Evolutionary conservation across 2,113 vertebrate genomes (phyloP).

Genomic region (Manacus vitellinus): DNA sequence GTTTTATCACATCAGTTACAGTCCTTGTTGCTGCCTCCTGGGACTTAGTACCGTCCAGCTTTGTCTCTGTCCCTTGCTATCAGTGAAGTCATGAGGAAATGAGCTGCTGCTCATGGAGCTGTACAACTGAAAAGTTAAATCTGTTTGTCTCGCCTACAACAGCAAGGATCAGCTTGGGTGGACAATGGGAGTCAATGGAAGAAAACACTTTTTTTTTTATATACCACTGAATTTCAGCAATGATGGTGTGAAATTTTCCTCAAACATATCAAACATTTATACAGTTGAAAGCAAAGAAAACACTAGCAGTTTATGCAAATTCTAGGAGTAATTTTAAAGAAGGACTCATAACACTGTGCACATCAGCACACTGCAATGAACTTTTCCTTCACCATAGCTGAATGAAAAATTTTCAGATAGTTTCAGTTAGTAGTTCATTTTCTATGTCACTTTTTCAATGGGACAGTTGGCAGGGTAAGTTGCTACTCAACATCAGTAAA

Average conservation of each 20-base stretch:
- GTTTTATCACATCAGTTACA: not conserved
- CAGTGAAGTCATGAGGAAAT: not conserved
- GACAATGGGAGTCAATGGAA: not conserved
- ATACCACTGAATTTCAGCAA: not conserved
- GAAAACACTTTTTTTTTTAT: not conserved
- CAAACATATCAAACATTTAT: not conserved
- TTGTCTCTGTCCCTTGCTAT: not conserved
- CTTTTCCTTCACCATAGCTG: not conserved
- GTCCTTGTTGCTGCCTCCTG: accelerated
- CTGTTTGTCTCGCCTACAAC: not conserved
- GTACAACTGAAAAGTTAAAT: not conserved
- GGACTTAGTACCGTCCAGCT: not conserved
- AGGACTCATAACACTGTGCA: not conserved
- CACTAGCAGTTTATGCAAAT: not conserved
- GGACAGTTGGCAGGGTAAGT: not conserved
- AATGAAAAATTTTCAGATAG: not conserved
- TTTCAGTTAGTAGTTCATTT: not conserved
- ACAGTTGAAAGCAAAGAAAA: not conserved
- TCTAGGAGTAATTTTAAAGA: not conserved
- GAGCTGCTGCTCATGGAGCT: not conserved
- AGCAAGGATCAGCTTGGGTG: not conserved
- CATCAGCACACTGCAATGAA: not conserved
- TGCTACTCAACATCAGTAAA: not conserved
- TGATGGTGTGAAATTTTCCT: not conserved
- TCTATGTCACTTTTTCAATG: not conserved